Base-by-base conservation (phyloP, 2,888 invertebrate genomes). In the Macrosoma leucophasiata region DNA sequence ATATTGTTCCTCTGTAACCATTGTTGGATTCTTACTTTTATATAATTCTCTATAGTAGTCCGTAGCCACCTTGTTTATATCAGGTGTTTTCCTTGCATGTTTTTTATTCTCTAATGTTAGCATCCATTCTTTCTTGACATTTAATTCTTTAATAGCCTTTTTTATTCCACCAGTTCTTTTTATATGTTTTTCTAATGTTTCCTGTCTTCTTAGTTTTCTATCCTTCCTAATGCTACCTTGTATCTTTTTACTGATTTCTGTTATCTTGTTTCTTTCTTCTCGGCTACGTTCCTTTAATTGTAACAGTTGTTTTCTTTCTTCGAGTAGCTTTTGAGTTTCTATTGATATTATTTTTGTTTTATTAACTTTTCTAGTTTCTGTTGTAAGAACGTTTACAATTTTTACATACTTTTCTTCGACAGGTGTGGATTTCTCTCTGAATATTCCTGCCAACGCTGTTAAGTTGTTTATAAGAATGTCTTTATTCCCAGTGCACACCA, bases 161-260 rank as follows among this genome's bases (percentile, higher is more conserved):
- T n/a, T n/a, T n/a, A n/a, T n/a, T n/a, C n/a, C n/a, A n/a, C n/a
- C n/a, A n/a, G n/a, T n/a, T 35, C 29, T 43, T 30, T 40, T 20
- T 25, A 48, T 47, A 35, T 36, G 15, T n/a, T 31, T 37, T 39
- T 40, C 22, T 11, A 35, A 13, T 24, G 40, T 50, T n/a, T 27
- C 31, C 14, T 5, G n/a, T 13, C 46, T 40, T 37, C 34, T 42
- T 10, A 2, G 13, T 34, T 46, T 44, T n/a, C 36, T 36, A 3
- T 48, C 43, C 27, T 46, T 46, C 15, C 43, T 43, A 5, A 49
- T 19, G 2, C 33, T 10, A 37, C 41, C 19, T 11, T 29, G 44
- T 2, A 48, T 48, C n/a, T 31, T 34, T 46, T 52, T 52, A 25
- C 47, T 48, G 27, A 48, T 9, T 39, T 43, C 40, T 10, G 36